Evolutionary conservation across 2,888 invertebrate species (phyloP).

Genomic region (Drosophila ezoana): DNA sequence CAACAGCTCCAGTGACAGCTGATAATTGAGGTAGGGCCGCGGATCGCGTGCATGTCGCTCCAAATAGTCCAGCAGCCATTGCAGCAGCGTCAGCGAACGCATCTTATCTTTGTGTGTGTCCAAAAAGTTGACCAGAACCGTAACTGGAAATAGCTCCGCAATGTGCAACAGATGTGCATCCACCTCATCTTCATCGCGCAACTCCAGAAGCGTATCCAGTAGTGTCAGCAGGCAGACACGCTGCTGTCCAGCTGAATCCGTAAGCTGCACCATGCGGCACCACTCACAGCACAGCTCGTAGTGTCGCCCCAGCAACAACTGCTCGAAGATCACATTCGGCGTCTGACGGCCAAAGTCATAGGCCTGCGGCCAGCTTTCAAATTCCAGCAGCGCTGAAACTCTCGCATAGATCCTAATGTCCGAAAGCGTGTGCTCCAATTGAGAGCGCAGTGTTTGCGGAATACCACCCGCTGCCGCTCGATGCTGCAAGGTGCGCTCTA

Average conservation of each 20-base stretch:
- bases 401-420: conserved; percentile 88
- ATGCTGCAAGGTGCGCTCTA: conserved; percentile 85
- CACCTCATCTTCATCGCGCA: conserved; percentile 64
- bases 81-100: conserved; percentile 87
- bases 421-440: conserved; percentile 87
- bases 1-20: conserved; percentile 89
- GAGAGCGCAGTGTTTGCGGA: conserved; percentile 72
- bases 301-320: conserved; percentile 72
- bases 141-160: conserved; percentile 87
- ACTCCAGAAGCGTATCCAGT: conserved; percentile 74
- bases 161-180: conserved; percentile 86
- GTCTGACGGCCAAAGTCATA: conserved; percentile 85
- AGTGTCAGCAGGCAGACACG: conserved; percentile 82
- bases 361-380: conserved; percentile 87
- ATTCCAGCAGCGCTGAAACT: conserved; percentile 87
- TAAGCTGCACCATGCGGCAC: conserved; percentile 87
- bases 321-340: conserved; percentile 82
- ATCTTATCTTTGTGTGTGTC: conserved; percentile 88
- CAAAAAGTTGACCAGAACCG: conserved; percentile 88
- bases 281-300: conserved; percentile 89
- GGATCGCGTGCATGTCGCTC: conserved; percentile 81
- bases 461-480: conserved; percentile 84
- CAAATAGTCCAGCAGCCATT: conserved; percentile 88
- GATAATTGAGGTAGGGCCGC: conserved; percentile 87
- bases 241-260: conserved; percentile 74